phyloP scores from a whole-genome alignment of 2,888 invertebrate genomes.

The Sesia bembeciformis region DNA sequence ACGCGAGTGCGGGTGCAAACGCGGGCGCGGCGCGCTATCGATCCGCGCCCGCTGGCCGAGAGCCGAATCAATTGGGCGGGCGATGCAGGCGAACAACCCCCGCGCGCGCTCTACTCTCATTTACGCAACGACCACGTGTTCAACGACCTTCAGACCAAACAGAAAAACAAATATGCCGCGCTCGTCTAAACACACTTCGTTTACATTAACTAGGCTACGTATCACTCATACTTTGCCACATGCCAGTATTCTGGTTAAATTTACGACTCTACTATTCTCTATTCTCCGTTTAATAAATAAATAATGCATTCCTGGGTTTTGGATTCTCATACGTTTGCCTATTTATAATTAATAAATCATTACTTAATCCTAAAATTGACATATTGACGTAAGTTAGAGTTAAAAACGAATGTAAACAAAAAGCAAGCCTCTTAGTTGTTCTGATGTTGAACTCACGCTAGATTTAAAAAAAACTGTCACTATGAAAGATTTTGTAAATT shows the following conservation, averaged over 20 bases:
- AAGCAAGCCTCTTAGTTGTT: too few relatives aligned
- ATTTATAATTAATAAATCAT: too few relatives aligned
- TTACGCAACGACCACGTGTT: conserved; percentile 43
- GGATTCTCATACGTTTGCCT: too few relatives aligned
- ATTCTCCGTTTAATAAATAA: too few relatives aligned
- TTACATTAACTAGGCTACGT: not conserved
- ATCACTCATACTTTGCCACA: not conserved
- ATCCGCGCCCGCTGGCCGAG: conserved; percentile 16
- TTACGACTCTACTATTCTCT: too few relatives aligned
- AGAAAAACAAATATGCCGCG: not conserved
- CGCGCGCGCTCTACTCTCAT: conserved; percentile 24
- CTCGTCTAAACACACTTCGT: not conserved
- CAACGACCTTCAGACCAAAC: conserved; percentile 34
- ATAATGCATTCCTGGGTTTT: too few relatives aligned
- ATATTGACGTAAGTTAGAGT: too few relatives aligned
- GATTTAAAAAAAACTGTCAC: too few relatives aligned
- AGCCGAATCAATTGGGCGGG: conserved; percentile 25
- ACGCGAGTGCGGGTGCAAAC: conserved; percentile 22
- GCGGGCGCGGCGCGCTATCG: conserved; percentile 23
- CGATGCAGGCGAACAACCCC: conserved; percentile 21
- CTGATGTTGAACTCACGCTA: too few relatives aligned
- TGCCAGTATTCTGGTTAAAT: not conserved
- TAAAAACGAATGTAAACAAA: too few relatives aligned
- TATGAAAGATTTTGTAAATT: too few relatives aligned
- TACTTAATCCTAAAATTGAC: too few relatives aligned